Base-by-base conservation (phyloP, 2,797 vertebrate species). In the Falco novaeseelandiae region DNA sequence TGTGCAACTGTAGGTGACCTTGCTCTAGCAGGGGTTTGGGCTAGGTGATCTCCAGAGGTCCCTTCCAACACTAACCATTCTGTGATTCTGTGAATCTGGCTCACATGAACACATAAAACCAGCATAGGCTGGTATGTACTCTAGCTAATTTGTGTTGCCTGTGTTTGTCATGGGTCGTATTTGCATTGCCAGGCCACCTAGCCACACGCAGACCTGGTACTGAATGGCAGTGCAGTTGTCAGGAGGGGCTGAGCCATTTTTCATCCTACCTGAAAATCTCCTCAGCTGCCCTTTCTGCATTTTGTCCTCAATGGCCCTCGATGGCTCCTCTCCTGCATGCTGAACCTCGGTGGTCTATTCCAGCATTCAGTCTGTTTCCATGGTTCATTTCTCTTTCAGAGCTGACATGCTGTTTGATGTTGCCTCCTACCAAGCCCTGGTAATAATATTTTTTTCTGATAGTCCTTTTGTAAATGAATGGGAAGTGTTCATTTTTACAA, bases 381-480 rank as follows among this genome's bases (percentile, higher is more conserved):
- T 84, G 81, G 84, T 58, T 92, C 76, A n/a, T 92, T 96, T 90
- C 61, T 91, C 78, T 83, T 74, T 78, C 79, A n/a, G 58, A 90
- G 51, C 65, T 91, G 82, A 83, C 69, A 26, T 23, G 49, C 92
- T 89, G 82, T 72, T 93, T 94, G 95, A 93, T 94, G 76, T 65
- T 88, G 69, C 95, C 82, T 96, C 95, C 91, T 87, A 96, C 87
- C 79, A 88, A 46, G 51, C 38, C 29, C 54, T 83, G 70, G 65
- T 93, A 97, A 96, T 93, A 91, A 91, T 74, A 48, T 38, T 66
- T 34, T 34, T 83, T 91, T 93, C 65, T 91, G 40, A 48, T 72
- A 90, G 79, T 79, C 65, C 83, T 86, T 94, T 72, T 84, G 69
- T 79, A 94, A 93, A 90, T 94, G 69, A 95, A 94, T 95, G 65